Evolutionary conservation across 2,113 vertebrate genomes (phyloP).

Genomic region (Chaenogobius annularis): DNA sequence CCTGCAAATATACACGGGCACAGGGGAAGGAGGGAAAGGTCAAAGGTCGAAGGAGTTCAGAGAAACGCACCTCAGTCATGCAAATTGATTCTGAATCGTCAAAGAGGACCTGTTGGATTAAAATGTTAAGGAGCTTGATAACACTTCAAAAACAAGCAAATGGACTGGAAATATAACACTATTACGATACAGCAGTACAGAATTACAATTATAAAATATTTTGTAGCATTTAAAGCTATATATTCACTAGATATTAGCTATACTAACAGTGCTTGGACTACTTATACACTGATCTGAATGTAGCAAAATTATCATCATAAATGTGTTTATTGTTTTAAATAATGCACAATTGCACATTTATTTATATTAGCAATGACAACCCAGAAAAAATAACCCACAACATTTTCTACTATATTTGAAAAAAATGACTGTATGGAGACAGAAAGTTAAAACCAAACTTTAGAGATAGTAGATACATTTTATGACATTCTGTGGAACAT

Average conservation of each 20-base stretch:
- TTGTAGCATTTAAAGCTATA: not conserved
- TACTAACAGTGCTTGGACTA: not conserved
- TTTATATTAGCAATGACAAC: too few species aligned
- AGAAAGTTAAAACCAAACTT: too few species aligned
- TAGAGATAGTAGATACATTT: too few species aligned
- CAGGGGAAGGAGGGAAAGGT: conserved; percentile 7
- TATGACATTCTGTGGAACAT: too few species aligned
- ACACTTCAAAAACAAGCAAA: not conserved
- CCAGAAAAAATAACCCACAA: too few species aligned
- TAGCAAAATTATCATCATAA: too few species aligned
- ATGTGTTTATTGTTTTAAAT: not conserved
- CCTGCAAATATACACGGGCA: conserved; percentile 70
- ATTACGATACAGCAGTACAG: not conserved
- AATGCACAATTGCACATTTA: too few species aligned
- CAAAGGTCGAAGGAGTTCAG: conserved; percentile 1
- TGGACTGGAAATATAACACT: not conserved
- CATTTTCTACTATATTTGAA: too few species aligned
- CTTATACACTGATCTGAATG: too few species aligned
- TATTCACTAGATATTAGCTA: not conserved
- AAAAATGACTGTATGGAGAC: too few species aligned
- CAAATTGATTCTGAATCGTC: not conserved
- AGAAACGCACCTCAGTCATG: not conserved
- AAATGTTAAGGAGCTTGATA: not conserved
- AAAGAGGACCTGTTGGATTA: not conserved
- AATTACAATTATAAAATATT: not conserved